Evolutionary conservation across 2,113 vertebrate species (phyloP).

Genomic region (Cinclus cinclus): DNA sequence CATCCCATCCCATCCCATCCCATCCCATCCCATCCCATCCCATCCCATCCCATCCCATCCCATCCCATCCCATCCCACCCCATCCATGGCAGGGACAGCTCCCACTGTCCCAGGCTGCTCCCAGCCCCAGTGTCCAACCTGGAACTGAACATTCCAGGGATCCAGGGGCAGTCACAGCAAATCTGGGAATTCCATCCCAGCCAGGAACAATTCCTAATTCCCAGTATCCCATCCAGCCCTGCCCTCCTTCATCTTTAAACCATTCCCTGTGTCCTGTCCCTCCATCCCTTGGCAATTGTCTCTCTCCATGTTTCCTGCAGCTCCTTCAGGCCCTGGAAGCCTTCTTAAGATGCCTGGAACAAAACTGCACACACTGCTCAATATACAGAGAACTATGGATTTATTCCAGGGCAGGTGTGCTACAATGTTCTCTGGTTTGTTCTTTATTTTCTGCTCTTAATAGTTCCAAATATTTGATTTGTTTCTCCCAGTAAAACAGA

Average conservation of each 20-base stretch:
- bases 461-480: slow-evolving; percentile 6
- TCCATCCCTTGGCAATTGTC: accelerated
- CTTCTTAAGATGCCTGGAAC: not conserved
- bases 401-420: not conserved
- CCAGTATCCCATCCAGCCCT: not conserved
- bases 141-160: not conserved
- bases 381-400: not conserved
- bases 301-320: not conserved
- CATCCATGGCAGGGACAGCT: not conserved
- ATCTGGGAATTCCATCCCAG: not conserved
- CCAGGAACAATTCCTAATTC: not conserved
- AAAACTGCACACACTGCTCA: not conserved
- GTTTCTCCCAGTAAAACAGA: not conserved
- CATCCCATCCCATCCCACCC: accelerated
- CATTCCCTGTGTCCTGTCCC: not conserved
- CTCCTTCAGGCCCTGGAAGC: not conserved
- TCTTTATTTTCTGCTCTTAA: not conserved
- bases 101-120: not conserved
- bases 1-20: not conserved
- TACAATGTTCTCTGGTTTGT: not conserved
- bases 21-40: not conserved
- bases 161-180: not conserved
- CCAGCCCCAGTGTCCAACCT: not conserved
- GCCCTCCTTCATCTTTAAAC: too few relatives aligned
- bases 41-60: accelerated